These are phyloP conservation scores for Heliopora coerulea DNA, from an alignment of 92 coral and sea anemone genomes.

Conservation along the genomic window DNA sequence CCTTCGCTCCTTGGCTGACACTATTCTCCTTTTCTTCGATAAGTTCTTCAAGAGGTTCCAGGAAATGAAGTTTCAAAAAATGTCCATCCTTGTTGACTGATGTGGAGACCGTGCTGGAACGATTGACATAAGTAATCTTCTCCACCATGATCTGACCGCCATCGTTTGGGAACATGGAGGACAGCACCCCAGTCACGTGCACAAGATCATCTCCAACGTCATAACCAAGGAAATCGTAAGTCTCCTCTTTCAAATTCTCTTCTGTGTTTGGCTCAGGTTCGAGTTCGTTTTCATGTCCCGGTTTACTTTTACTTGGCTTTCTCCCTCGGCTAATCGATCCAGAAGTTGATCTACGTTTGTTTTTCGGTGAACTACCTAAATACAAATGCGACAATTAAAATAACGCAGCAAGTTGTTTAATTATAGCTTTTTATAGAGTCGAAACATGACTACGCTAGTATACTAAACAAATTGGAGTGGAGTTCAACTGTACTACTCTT, in stretches of 20 bases:
- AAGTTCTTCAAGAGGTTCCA: slow-evolving; percentile 81
- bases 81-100: slow-evolving; percentile 91
- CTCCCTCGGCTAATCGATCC: slow-evolving; percentile 66
- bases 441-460: no score
- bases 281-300: slow-evolving; percentile 56
- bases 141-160: slow-evolving; percentile 88
- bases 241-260: slow-evolving; percentile 60
- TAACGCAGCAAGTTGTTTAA: no score
- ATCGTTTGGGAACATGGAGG: slow-evolving; percentile 87
- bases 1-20: neutral
- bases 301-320: slow-evolving; percentile 54
- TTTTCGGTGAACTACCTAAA: slow-evolving; percentile 65
- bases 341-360: slow-evolving; percentile 52
- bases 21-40: slow-evolving; percentile 23
- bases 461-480: no score
- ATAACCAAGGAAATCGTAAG: slow-evolving; percentile 83
- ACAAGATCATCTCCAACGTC: slow-evolving; percentile 92
- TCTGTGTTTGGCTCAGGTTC: slow-evolving; percentile 56
- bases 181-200: slow-evolving; percentile 83
- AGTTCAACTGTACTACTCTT: no score
- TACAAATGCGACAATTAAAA: no score
- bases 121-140: slow-evolving; percentile 73
- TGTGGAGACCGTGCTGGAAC: slow-evolving; percentile 65
- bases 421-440: no score
- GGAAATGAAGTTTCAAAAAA: slow-evolving; percentile 73